A percentile compares a stretch with the other conserved stretches of the same genome.
These are phyloP conservation scores for Caenorhabditis doughertyi DNA, from an alignment of 2,888 invertebrate genomes.

Conservation along the genomic window DNA sequence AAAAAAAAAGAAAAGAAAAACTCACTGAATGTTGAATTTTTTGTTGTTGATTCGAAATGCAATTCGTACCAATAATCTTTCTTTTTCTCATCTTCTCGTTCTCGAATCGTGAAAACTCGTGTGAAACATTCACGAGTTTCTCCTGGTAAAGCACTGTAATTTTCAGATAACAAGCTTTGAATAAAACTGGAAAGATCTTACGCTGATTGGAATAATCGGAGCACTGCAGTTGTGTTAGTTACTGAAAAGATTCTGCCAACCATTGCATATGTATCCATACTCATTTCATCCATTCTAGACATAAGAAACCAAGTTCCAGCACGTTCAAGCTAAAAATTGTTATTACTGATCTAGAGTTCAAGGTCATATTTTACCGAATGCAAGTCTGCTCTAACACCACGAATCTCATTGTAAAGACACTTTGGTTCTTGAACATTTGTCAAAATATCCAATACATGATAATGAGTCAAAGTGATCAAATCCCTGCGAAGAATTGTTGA, in stretches of 20 bases:
- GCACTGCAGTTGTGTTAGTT: conserved; percentile 68
- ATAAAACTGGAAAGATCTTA: conserved; percentile 9
- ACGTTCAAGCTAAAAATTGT: conserved; percentile 71
- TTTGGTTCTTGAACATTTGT: conserved; percentile 76
- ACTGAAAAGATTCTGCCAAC: conserved; percentile 68
- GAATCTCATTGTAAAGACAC: conserved; percentile 65
- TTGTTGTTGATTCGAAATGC: conserved; percentile 70
- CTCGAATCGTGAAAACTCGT: conserved; percentile 69
- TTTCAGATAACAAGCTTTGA: not conserved
- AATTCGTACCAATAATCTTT: conserved; percentile 70
- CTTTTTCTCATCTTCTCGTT: conserved; percentile 44
- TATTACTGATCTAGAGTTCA: not conserved
- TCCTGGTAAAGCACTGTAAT: conserved; percentile 70
- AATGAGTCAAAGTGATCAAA: conserved; percentile 73
- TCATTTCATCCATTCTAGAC: conserved; percentile 74
- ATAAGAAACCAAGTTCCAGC: conserved; percentile 74
- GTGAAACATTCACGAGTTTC: conserved; percentile 72
- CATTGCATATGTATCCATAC: conserved; percentile 75
- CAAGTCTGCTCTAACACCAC: conserved; percentile 72
- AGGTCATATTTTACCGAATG: conserved; percentile 44
- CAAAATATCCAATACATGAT: conserved; percentile 74
- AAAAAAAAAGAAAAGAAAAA: not conserved
- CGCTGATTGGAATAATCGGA: conserved; percentile 73
- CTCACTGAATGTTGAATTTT: conserved; percentile 71
- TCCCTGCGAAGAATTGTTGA: conserved; percentile 71